Evolutionary conservation across 2,797 vertebrate genomes (phyloP), one percentile per base, ranked within the genome.

Genomic region (Bryconaethiops microstoma): DNA sequence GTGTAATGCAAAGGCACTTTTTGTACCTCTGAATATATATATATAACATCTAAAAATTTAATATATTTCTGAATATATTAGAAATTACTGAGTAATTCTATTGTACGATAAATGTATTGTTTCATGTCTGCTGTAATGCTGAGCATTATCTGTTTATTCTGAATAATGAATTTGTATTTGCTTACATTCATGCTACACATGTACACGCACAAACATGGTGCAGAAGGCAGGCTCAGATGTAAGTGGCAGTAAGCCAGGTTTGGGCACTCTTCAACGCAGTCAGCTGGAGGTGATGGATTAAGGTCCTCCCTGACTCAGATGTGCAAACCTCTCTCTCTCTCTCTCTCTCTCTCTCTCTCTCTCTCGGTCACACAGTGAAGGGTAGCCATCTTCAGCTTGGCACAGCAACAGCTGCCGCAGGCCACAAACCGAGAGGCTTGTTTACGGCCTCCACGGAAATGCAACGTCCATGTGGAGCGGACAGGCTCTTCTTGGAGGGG

Each of bases 211-310:
- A 42, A 17, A 29, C 50, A 63, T 78, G 14, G 59, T 0, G 5
- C 64, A 76, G 42, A 60, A 59, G 57, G 42, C 59, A 50, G 50
- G 59, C 80, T 69, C 57, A 74, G 64, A 76, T 23, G 59, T 25
- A 50, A 81, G 72, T 63, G 48, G 80, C 55, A 2, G 5, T 25
- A 39, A 78, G 68, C 78, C 84, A 84, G 75, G 71, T 70, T 67
- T 65, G 71, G 63, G 57, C 72, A 74, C 76, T 67, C 68, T 82
- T 79, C 48, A 52, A 55, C 77, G 57, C 62, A 54, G 80, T 82
- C 75, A 79, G 63, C 69, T 81, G 69, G 65, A 81, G 83, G 76
- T 82, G 80, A 85, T 72, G 78, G 84, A 84, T 85, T 85, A 85
- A 84, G 69, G 68, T 74, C 76, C 68, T 77, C 77, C 72, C 69